phyloP scores from a whole-genome alignment of 2,797 vertebrate species.

The Malurus leucopterus region DNA sequence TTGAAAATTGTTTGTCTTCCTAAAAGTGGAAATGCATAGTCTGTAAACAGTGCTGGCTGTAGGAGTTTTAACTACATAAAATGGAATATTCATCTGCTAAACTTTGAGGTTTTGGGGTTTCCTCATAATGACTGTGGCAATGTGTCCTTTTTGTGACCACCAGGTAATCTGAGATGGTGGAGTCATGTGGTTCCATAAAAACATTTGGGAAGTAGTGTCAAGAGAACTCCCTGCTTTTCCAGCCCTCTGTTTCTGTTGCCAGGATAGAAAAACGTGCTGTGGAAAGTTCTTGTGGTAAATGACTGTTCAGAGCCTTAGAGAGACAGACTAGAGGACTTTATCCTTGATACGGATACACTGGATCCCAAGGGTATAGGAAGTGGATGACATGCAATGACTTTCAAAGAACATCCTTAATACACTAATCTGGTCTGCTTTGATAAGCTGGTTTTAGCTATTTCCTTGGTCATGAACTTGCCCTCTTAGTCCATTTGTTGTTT shows the following conservation, averaged over 20 bases:
- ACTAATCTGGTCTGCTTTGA: not conserved
- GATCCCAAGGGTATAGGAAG: not conserved
- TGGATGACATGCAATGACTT: not conserved
- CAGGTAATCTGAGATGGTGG: not conserved
- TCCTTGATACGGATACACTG: not conserved
- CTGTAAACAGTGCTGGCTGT: not conserved
- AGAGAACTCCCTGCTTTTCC: not conserved
- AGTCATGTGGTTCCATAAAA: not conserved
- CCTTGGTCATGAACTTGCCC: not conserved
- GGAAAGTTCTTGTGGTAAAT: not conserved
- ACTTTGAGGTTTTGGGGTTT: not conserved
- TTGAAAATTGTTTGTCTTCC: not conserved
- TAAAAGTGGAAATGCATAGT: not conserved
- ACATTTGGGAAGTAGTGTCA: not conserved
- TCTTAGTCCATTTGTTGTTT: not conserved
- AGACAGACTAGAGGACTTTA: not conserved
- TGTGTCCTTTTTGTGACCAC: not conserved
- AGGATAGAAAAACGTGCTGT: not conserved
- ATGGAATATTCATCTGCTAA: not conserved
- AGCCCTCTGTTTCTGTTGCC: not conserved
- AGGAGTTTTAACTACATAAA: not conserved
- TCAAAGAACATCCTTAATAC: not conserved
- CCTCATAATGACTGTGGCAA: not conserved
- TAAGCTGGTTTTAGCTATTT: not conserved
- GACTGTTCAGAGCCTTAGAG: not conserved